phyloP scores from a whole-genome alignment of 2,888 invertebrate genomes.

The Lasioglossum marginatum region DNA sequence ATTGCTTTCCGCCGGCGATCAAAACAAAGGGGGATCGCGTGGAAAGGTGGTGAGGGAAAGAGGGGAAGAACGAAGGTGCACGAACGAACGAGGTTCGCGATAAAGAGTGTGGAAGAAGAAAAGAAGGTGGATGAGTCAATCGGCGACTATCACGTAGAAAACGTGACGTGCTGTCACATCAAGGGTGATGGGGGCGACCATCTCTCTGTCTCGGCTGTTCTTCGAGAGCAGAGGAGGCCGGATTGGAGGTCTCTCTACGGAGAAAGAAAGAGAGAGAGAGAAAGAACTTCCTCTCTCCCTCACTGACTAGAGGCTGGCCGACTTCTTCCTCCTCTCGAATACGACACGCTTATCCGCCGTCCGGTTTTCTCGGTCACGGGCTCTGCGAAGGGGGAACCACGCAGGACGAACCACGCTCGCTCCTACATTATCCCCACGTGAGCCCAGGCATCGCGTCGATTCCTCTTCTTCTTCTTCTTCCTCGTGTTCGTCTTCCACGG shows the following conservation, averaged over 20 bases:
- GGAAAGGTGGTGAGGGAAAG: not conserved
- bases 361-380: constrained; percentile 82
- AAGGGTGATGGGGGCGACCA: constrained; percentile 45
- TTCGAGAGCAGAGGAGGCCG: constrained; percentile 29
- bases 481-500: constrained; percentile 37
- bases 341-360: constrained; percentile 71
- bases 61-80: not conserved
- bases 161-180: constrained; percentile 44
- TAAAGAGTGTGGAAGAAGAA: not conserved
- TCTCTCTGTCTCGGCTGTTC: constrained; percentile 28
- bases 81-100: not conserved
- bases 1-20: not conserved
- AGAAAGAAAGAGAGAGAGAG: too few species aligned
- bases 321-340: constrained; percentile 70
- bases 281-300: not conserved
- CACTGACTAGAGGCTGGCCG: constrained; percentile 65
- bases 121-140: not conserved
- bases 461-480: constrained; percentile 49
- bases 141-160: constrained; percentile 29
- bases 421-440: constrained; percentile 70
- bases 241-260: not conserved
- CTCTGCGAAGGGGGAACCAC: constrained; percentile 62
- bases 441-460: constrained; percentile 28
- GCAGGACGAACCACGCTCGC: constrained; percentile 56
- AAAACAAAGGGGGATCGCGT: not conserved